A percentile compares a stretch with the other conserved stretches of the same genome.
Conservation (phyloP, 2,113 vertebrate species). For the Pipa parva region DNA sequence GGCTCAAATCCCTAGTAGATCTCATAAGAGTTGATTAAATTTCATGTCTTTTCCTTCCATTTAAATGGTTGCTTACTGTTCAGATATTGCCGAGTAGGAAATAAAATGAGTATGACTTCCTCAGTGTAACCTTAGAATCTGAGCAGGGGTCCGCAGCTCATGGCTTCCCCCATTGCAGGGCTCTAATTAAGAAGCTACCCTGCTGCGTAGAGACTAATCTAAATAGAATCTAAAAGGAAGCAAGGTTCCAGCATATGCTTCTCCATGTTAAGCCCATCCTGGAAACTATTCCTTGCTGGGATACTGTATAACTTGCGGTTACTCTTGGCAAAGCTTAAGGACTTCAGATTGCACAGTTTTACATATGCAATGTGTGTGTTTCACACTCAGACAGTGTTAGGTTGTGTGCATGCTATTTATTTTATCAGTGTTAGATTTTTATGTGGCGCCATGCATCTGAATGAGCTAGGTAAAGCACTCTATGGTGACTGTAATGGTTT, state of each 20-base stretch:
- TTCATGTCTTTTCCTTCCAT: slow-evolving; percentile 35
- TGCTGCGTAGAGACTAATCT: slow-evolving; percentile 31
- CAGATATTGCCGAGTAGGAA: slow-evolving; percentile 32
- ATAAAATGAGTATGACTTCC: slow-evolving; percentile 22
- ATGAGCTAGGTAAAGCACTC: too few species aligned
- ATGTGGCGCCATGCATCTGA: slow-evolving; percentile 28
- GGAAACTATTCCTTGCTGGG: slow-evolving; percentile 27
- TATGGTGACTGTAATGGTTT: too few species aligned
- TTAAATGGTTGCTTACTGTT: slow-evolving; percentile 24
- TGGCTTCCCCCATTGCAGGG: slow-evolving; percentile 23
- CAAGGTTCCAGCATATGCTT: slow-evolving; percentile 23
- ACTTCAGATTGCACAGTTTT: slow-evolving; percentile 25
- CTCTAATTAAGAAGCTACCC: slow-evolving; percentile 39
- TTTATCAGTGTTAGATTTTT: slow-evolving; percentile 8
- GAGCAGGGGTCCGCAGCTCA: slow-evolving; percentile 29
- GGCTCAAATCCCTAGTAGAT: slow-evolving; percentile 29
- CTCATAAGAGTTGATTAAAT: slow-evolving; percentile 28
- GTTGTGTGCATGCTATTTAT: slow-evolving; percentile 29
- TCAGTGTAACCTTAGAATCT: slow-evolving; percentile 32
- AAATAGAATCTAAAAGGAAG: slow-evolving; percentile 35
- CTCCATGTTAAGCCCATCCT: slow-evolving; percentile 31
- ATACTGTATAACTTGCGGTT: slow-evolving; percentile 40
- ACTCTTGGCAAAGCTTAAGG: slow-evolving; percentile 19
- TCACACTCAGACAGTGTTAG: slow-evolving; percentile 24
- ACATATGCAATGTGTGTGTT: slow-evolving; percentile 34